Percentiles rank a stretch among this genome's conserved stretches.
These are phyloP conservation scores for Lasioglossum albipes DNA, from an alignment of 1,140 invertebrate species.

Conservation along the genomic window DNA sequence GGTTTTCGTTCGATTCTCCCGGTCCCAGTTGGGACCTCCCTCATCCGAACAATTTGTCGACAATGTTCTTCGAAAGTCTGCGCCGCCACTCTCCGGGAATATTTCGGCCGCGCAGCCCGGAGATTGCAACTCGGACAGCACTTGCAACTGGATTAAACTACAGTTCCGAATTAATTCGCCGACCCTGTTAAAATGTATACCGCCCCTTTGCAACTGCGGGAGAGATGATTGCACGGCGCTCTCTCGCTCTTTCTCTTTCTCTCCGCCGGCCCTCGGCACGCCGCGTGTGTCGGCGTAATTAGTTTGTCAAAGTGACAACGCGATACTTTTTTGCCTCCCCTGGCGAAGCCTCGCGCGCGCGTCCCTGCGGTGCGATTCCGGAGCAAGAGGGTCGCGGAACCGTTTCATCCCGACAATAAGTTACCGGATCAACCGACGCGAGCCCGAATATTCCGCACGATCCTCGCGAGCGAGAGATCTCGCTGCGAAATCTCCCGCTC, in stretches of 20 bases:
- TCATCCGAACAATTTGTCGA: neutral
- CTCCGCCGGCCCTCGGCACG: neutral
- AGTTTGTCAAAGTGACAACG: slow-evolving; percentile 43
- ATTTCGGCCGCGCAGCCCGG: neutral
- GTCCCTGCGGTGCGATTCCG: slow-evolving; percentile 29
- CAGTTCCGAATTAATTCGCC: slow-evolving; percentile 41
- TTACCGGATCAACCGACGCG: neutral
- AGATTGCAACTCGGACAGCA: slow-evolving; percentile 8
- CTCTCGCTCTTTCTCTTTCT: too few relatives aligned
- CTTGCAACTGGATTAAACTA: slow-evolving; percentile 43
- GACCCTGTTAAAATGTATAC: slow-evolving; percentile 23
- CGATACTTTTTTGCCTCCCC: slow-evolving; percentile 11
- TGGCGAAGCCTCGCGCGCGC: neutral
- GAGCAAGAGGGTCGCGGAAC: too few relatives aligned
- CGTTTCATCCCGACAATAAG: neutral
- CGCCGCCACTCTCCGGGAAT: neutral
- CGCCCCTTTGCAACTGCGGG: neutral
- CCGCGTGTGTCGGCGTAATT: slow-evolving; percentile 16
- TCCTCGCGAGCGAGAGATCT: neutral
- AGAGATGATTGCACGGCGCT: slow-evolving; percentile 21
- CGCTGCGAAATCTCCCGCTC: slow-evolving; percentile 12
- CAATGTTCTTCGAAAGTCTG: neutral
- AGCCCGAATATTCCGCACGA: neutral
- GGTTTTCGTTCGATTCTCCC: too few relatives aligned
- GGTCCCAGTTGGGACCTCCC: too few relatives aligned